phyloP scores from a whole-genome alignment of 30 jellyfish, hydroid and myxozoan genomes.

The Rhopilema esculentum region DNA sequence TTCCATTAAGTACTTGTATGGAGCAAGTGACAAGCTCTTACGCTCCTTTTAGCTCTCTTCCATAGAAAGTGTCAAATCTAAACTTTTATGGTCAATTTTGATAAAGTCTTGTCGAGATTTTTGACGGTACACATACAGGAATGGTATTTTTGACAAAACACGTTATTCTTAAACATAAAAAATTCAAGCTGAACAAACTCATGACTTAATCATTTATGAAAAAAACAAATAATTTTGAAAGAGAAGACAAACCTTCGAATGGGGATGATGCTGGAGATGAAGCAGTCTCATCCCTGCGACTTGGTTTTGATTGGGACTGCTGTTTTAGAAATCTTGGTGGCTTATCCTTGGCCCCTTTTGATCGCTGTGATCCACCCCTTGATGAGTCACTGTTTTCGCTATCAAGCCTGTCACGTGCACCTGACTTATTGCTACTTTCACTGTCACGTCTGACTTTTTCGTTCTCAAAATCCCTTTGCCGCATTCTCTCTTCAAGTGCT shows the following conservation, averaged over 20 bases:
- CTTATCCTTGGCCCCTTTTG: constrained; percentile 62
- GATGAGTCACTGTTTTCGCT: constrained; percentile 90
- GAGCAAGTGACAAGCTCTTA: no score
- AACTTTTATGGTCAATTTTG: no score
- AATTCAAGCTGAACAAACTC: no score
- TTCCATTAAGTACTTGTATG: no score
- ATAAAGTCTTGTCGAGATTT: no score
- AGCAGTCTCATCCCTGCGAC: constrained; percentile 28
- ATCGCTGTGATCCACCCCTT: constrained; percentile 67
- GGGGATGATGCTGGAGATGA: constrained; percentile 51
- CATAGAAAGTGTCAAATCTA: no score
- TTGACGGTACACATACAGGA: no score
- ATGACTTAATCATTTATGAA: no score
- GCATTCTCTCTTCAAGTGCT: constrained; percentile 79
- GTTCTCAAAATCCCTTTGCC: constrained; percentile 51
- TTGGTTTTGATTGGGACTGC: constrained; percentile 50
- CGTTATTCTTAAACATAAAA: no score
- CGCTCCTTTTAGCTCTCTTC: no score
- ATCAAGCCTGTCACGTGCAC: constrained; percentile 65
- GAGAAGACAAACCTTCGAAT: constrained; percentile 42
- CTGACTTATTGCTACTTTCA: constrained; percentile 56
- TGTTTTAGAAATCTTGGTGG: constrained; percentile 91
- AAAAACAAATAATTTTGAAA: no score
- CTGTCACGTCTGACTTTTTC: constrained; percentile 37
- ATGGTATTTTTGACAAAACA: constrained; percentile 8